Percentiles rank a stretch among this genome's conserved stretches.
Conservation (phyloP, 2,888 invertebrate species). For the Melipona bicolor region DNA sequence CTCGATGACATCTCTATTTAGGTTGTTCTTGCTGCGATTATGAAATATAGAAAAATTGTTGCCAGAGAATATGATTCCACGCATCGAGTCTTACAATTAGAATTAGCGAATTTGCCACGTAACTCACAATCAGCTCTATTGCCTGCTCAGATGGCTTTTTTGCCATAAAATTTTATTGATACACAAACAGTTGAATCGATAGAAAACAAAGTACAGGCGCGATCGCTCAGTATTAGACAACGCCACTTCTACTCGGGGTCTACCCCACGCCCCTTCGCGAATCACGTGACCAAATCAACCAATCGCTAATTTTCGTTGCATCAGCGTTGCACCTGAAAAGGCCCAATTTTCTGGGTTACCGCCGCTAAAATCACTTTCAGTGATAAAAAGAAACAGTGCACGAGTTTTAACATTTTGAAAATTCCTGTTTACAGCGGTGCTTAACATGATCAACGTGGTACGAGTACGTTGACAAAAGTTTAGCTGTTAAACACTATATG, state of each 20-base stretch:
- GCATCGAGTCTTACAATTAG: not conserved
- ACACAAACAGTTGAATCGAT: too few relatives aligned
- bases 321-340: too few relatives aligned
- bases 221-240: too few relatives aligned
- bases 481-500: conserved; percentile 11
- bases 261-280: too few relatives aligned
- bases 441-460: too few relatives aligned
- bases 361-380: too few relatives aligned
- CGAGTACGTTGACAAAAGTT: not conserved
- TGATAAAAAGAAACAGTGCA: not conserved
- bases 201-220: too few relatives aligned
- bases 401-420: not conserved
- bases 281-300: too few relatives aligned
- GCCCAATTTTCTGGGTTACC: too few relatives aligned
- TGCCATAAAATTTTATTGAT: too few relatives aligned
- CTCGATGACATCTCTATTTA: conserved; percentile 14
- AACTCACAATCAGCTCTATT: not conserved
- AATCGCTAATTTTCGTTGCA: too few relatives aligned
- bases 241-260: too few relatives aligned
- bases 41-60: not conserved
- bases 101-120: not conserved
- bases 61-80: not conserved
- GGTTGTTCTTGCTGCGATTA: conserved; percentile 14
- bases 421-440: not conserved
- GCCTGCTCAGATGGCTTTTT: not conserved